These are phyloP conservation scores for Orussus abietinus DNA, from an alignment of 1,140 invertebrate species.

Conservation along the genomic window DNA sequence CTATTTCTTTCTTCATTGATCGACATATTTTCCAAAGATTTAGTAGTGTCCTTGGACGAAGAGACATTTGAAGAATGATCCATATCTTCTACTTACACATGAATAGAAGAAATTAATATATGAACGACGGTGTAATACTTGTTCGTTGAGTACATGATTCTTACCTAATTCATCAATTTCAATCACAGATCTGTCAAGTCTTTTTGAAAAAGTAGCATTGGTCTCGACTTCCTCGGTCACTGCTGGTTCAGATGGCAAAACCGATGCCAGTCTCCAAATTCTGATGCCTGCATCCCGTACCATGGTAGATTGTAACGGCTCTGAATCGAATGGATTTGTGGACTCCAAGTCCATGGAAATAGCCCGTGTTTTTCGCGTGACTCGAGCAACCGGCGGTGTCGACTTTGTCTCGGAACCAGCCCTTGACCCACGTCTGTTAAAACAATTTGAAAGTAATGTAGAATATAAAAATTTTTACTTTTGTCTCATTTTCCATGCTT, in stretches of 20 bases:
- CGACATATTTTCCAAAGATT: too few relatives aligned
- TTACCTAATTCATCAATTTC: conserved; percentile 18
- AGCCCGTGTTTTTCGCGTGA: conserved; percentile 31
- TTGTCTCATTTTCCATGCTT: background rate
- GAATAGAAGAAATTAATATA: too few relatives aligned
- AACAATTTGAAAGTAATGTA: conserved; percentile 1
- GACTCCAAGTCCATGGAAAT: conserved; percentile 27
- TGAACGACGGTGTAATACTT: too few relatives aligned
- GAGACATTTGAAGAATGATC: too few relatives aligned
- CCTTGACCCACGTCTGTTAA: conserved; percentile 23
- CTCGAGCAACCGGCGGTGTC: conserved; percentile 15
- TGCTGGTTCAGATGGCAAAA: conserved; percentile 19
- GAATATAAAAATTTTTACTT: background rate
- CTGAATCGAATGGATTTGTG: background rate
- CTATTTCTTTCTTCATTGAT: too few relatives aligned
- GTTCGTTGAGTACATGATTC: too few relatives aligned
- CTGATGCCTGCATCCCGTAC: conserved; percentile 15
- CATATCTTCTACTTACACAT: too few relatives aligned
- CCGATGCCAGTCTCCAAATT: conserved; percentile 20
- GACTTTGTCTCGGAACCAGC: conserved; percentile 36
- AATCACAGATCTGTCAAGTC: conserved; percentile 7
- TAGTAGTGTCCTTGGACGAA: too few relatives aligned
- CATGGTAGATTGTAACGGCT: background rate
- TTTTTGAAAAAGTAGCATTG: background rate
- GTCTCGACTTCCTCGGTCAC: conserved; percentile 26